Base-by-base conservation (phyloP, 2,888 invertebrate genomes). In the Fragum fragum region DNA sequence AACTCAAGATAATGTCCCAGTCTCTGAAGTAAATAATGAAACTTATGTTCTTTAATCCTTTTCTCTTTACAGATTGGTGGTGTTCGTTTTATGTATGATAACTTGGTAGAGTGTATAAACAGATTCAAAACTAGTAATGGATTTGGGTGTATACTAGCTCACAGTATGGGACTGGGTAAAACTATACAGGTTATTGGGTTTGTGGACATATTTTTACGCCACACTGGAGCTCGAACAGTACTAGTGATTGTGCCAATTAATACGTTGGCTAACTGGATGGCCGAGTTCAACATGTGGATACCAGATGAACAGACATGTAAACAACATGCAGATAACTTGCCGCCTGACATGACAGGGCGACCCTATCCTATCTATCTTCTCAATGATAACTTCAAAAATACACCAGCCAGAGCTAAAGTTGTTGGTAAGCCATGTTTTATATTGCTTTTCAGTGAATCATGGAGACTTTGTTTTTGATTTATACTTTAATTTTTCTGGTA, bases 101-200 rank as follows among this genome's bases (percentile, higher is more conserved):
- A 99, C 94, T 97, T 99, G 29, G 97, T 99, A 88, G 99, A 99
- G 95, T 98, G 98, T 26, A 96, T 97, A 61, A 97, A 97, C 82
- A 96, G 98, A 88, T 99, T 97, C 94, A 97, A 97, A 75, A 97
- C 96, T 21, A 97, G 97, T 0, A 94, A 95, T 79, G 99, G 99
- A 16, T 99, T 99, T 94, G 99, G 99, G 18, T 99, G 99, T 94
- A 99, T 99, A 90, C 95, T 99, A 73, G 99, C 99, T 0, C 99
- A 99, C 95, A 98, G 98, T 61, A 99, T 99, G 99, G 99, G 99
- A 1, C 96, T 99, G 36, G 99, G 99, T n/a, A 99, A 99, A 95
- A 99, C 99, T 0, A 95, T 99, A 78, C 95, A 95, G 90, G 97
- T 99, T 76, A 97, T 99, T 76, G 97, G 98, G 87, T 99, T 99